Percentiles rank a stretch among this genome's conserved stretches.
Evolutionary conservation across 2,113 vertebrate species (phyloP).

Genomic region (Galbula dea): DNA sequence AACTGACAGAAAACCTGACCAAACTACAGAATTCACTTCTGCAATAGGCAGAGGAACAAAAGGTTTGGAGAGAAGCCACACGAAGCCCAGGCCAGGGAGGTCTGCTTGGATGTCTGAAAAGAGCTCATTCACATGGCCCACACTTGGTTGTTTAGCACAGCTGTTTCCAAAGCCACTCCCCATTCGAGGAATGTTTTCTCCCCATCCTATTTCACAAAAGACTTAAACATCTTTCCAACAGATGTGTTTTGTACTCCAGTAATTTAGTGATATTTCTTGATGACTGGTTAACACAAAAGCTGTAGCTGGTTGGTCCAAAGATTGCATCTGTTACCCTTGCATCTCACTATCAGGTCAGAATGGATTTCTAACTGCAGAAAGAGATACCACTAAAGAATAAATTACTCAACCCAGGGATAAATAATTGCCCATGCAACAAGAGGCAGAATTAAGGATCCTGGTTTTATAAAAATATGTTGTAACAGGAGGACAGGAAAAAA

Average conservation of each 20-base stretch:
- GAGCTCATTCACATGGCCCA: neutral
- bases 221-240: conserved; percentile 6
- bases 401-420: neutral
- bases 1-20: neutral
- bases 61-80: neutral
- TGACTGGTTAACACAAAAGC: conserved; percentile 9
- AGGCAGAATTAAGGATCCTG: neutral
- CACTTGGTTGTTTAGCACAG: neutral
- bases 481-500: accelerated
- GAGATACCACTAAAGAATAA: neutral
- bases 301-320: conserved; percentile 30
- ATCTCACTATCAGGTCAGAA: neutral
- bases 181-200: neutral
- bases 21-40: neutral
- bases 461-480: neutral
- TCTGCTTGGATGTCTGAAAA: neutral
- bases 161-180: neutral
- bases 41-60: neutral
- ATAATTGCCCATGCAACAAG: neutral
- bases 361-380: neutral
- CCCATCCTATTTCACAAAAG: conserved; percentile 7
- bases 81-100: accelerated
- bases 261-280: conserved; percentile 35
- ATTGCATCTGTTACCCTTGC: conserved; percentile 39
- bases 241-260: neutral